phyloP scores from a whole-genome alignment of 2,113 vertebrate genomes.

The Pseudorectes ferrugineus region DNA sequence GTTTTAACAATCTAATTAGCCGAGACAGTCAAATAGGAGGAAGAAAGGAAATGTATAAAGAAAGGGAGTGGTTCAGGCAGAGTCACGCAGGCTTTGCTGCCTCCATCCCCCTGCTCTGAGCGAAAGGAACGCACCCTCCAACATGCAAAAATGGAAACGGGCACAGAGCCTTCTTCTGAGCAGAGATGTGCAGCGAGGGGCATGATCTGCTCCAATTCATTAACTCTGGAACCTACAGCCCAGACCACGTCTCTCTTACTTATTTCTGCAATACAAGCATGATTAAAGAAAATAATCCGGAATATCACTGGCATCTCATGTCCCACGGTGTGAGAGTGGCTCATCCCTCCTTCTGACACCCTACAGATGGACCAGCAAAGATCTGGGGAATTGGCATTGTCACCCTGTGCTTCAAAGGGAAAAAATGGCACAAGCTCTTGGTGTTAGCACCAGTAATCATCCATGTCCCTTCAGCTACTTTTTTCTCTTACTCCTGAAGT shows the following conservation, averaged over 20 bases:
- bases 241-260: background rate
- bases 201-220: background rate
- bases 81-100: background rate
- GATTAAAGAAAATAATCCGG: background rate
- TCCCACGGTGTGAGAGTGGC: background rate
- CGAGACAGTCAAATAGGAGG: background rate
- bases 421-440: background rate
- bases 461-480: background rate
- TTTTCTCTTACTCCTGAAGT: background rate
- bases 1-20: slow-evolving; percentile 30
- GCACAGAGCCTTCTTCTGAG: background rate
- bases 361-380: background rate
- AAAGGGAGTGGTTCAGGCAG: slow-evolving; percentile 15
- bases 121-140: background rate
- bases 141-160: background rate
- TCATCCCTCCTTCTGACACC: background rate
- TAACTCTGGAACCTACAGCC: background rate
- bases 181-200: background rate
- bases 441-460: background rate
- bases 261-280: background rate
- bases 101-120: background rate
- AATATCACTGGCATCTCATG: background rate
- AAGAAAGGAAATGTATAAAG: slow-evolving; percentile 15
- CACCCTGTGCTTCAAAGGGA: background rate
- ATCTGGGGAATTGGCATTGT: background rate